phyloP scores from a whole-genome alignment of 2,888 invertebrate genomes.

The Scaptomyza flava region DNA sequence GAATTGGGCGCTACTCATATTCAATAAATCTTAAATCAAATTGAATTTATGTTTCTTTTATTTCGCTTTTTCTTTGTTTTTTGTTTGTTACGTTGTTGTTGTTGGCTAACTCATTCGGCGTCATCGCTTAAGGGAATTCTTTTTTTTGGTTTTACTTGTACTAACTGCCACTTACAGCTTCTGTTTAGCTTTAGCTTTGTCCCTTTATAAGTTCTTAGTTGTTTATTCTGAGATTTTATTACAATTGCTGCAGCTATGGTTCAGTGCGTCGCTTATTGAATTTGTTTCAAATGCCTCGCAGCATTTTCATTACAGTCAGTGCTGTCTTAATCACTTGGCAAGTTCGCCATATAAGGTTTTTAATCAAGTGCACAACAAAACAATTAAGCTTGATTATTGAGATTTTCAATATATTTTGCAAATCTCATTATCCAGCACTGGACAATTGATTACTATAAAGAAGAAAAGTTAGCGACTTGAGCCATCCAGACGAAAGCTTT shows the following conservation, averaged over 20 bases:
- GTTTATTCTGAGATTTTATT: constrained; percentile 60
- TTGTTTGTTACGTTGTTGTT: background rate
- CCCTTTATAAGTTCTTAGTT: constrained; percentile 32
- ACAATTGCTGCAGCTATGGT: constrained; percentile 39
- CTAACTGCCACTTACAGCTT: constrained; percentile 5
- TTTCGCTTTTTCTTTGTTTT: constrained; percentile 28
- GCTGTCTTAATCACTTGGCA: constrained; percentile 38
- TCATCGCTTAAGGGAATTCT: constrained; percentile 9
- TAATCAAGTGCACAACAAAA: constrained; percentile 24
- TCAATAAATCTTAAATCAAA: constrained; percentile 75
- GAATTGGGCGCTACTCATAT: constrained; percentile 42
- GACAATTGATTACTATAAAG: constrained; percentile 44
- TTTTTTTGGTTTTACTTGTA: background rate
- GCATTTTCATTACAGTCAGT: constrained; percentile 31
- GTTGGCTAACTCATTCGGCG: constrained; percentile 1
- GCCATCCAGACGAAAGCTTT: constrained; percentile 47
- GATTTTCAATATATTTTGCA: constrained; percentile 40
- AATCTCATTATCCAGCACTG: constrained; percentile 47
- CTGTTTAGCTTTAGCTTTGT: constrained; percentile 16
- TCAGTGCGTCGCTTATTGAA: constrained; percentile 55
- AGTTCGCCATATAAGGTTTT: constrained; percentile 41
- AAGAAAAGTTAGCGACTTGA: constrained; percentile 50
- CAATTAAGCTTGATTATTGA: constrained; percentile 12
- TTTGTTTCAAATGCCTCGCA: constrained; percentile 36
- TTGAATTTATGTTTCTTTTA: constrained; percentile 76